Evolutionary conservation across 2,113 vertebrate species (phyloP), one percentile per base, ranked within the genome.

Genomic region (Upupa epops): DNA sequence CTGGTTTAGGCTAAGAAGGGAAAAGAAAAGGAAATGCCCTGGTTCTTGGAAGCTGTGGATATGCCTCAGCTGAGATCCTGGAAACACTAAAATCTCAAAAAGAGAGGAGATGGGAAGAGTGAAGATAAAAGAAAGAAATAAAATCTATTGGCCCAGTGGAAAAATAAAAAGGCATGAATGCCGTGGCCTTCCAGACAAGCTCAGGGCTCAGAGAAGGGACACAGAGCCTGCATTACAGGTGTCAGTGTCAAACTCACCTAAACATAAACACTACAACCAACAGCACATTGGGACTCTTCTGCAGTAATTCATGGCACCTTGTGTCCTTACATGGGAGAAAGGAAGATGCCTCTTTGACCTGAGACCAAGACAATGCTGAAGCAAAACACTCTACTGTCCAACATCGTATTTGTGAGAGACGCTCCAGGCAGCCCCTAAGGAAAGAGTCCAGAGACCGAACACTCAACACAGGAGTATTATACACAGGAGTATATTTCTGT

Each of bases 1-100:
- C 92, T 77, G 48, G 79, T 88, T 95, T 80, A 92, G 87, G 80
- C 71, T 54, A 73, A 73, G 94, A 87, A 93, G 90, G 81, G 19
- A 69, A 83, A 75, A 65, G 86, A 92, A 88, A 93, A 68, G 89
- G 29, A 93, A 94, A 93, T 37, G 74, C 16, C 78, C 63, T 25
- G 61, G 81, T 13, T 66, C 71, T 90, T 87, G 89, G 87, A 78
- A 91, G 29, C 51, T 26, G 17, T 29, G 16, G 31, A 84, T 17
- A 70, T 72, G 40, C 63, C 71, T 69, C 89, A 76, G 74, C 13
- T 79, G 93, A 82, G 87, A 91, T 87, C 81, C 82, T 89, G 87
- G 81, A 89, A 94, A 40, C n/a, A 34, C 54, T 87, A 51, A 92
- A 92, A 89, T 59, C 81, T 93, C 94, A 87, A 45, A 73, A 61